Evolutionary conservation across 2,113 vertebrate genomes (phyloP).

Genomic region (Callorhinus ursinus): DNA sequence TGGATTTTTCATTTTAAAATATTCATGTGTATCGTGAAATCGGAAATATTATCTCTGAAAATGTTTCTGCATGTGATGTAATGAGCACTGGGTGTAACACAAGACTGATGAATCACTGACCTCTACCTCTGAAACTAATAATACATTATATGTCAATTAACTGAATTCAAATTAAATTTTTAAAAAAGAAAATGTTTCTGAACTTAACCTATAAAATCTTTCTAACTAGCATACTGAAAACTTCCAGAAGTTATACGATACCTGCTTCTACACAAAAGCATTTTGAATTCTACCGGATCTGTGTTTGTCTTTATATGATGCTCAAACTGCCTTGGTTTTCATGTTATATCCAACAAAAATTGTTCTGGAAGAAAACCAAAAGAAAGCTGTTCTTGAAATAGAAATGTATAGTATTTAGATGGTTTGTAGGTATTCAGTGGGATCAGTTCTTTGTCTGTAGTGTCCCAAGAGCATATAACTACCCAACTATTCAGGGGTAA

Average conservation of each 20-base stretch:
- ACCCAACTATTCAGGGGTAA: not conserved
- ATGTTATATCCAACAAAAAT: not conserved
- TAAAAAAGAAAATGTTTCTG: not conserved
- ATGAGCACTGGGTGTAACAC: not conserved
- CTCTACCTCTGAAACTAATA: not conserved
- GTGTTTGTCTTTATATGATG: not conserved
- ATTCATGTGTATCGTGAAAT: not conserved
- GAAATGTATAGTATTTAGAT: not conserved
- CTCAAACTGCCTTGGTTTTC: not conserved
- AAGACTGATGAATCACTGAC: not conserved
- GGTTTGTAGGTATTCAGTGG: not conserved
- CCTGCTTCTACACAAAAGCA: not conserved
- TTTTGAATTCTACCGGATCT: not conserved
- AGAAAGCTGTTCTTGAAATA: not conserved
- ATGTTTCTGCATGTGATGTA: not conserved
- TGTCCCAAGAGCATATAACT: not conserved
- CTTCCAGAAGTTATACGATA: not conserved
- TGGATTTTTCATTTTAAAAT: slow-evolving; percentile 6
- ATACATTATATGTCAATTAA: not conserved
- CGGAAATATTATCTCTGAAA: not conserved
- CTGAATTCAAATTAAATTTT: not conserved
- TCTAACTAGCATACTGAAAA: not conserved
- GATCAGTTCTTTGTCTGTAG: not conserved
- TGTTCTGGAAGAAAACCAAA: not conserved
- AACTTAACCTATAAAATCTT: not conserved